phyloP scores from a whole-genome alignment of 2,113 vertebrate species.

The Callopanchax toddi region DNA sequence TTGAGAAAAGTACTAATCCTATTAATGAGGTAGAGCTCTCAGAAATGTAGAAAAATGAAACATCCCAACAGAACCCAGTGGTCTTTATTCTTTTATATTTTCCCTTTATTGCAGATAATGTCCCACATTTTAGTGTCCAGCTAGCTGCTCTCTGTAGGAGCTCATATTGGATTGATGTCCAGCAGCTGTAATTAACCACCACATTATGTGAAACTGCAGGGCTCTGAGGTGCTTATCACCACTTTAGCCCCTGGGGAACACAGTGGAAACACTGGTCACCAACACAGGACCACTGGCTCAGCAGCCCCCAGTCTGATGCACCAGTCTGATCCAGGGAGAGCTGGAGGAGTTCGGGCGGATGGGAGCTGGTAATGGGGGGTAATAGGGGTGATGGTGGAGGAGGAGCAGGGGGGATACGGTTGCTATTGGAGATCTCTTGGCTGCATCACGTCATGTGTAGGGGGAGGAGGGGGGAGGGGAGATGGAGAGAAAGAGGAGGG shows the following conservation, averaged over 20 bases:
- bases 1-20: too few species aligned
- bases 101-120: too few species aligned
- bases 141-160: conserved; percentile 29
- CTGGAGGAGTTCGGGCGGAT: conserved; percentile 20
- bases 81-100: too few species aligned
- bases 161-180: conserved; percentile 31
- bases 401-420: conserved; percentile 73
- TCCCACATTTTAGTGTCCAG: conserved; percentile 9
- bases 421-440: conserved; percentile 77
- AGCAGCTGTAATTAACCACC: conserved; percentile 64
- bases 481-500: conserved; percentile 58
- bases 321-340: conserved; percentile 52
- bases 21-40: too few species aligned
- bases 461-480: conserved; percentile 17
- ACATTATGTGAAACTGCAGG: conserved; percentile 53
- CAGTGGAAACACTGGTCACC: conserved; percentile 19
- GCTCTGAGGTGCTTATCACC: conserved; percentile 69
- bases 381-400: conserved; percentile 57
- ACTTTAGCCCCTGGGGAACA: conserved; percentile 42
- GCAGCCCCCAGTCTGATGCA: conserved; percentile 45
- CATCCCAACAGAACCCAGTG: too few species aligned
- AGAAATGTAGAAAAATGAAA: too few species aligned
- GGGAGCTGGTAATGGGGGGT: conserved; percentile 51
- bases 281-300: conserved; percentile 30
- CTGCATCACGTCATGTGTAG: conserved; percentile 76